A percentile compares a stretch with the other conserved stretches of the same genome.
phyloP scores from a whole-genome alignment of 2,888 invertebrate genomes.

The Sphaerophoria taeniata region DNA sequence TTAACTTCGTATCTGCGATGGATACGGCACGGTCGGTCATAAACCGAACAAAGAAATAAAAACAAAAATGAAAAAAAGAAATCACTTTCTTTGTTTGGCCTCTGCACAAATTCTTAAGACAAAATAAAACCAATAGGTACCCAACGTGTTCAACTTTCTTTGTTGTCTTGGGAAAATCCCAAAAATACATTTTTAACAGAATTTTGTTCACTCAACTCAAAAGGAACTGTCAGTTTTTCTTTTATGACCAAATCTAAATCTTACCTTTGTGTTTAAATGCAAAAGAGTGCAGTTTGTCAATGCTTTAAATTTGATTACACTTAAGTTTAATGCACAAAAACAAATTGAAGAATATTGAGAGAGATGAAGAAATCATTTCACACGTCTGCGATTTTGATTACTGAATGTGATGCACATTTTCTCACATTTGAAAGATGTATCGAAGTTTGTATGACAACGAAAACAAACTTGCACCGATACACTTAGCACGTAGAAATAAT shows the following conservation, averaged over 20 bases:
- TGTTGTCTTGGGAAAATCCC: constrained; percentile 25
- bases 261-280: constrained; percentile 6
- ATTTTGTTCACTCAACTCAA: neutral
- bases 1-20: neutral
- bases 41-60: constrained; percentile 15
- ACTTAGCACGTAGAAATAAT: constrained; percentile 31
- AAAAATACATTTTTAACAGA: constrained; percentile 37
- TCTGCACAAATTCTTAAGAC: neutral
- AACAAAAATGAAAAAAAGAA: neutral
- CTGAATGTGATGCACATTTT: neutral
- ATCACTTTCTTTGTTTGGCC: constrained; percentile 25
- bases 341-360: neutral
- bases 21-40: neutral
- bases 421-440: neutral
- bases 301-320: neutral
- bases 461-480: constrained; percentile 10
- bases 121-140: constrained; percentile 1
- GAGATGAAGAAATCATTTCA: neutral
- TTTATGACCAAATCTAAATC: neutral
- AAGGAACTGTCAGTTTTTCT: constrained; percentile 10
- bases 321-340: too few relatives aligned
- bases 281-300: constrained; percentile 3
- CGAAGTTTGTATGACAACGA: constrained; percentile 13
- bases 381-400: neutral
- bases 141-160: constrained; percentile 36